Conservation (phyloP, 2,888 invertebrate species). For the Mythimna albipuncta region DNA sequence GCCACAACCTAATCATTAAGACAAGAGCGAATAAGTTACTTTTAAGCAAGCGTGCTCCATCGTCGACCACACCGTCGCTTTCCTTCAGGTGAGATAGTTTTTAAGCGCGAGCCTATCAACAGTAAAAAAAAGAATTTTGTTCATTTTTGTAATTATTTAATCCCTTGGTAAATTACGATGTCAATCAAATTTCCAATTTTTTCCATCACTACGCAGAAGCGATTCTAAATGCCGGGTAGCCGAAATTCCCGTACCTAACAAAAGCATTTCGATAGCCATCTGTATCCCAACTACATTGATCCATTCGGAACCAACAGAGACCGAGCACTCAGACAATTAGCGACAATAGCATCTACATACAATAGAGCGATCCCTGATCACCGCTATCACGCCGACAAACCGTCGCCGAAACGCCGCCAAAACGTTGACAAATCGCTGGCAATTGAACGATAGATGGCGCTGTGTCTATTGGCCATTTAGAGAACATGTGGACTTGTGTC, state of each 20-base stretch:
- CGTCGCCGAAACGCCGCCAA: constrained; percentile 24
- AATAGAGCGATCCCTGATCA: constrained; percentile 39
- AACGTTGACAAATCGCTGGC: constrained; percentile 40
- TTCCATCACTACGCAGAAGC: not conserved
- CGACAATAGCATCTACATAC: constrained; percentile 27
- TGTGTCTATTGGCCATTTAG: constrained; percentile 20
- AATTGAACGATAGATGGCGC: constrained; percentile 53
- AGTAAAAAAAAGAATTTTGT: no score
- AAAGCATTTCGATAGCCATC: not conserved
- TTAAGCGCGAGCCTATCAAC: no score
- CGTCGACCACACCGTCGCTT: no score
- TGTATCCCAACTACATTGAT: constrained; percentile 1
- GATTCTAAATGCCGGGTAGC: not conserved
- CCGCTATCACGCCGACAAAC: constrained; percentile 39
- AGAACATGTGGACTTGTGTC: constrained; percentile 32
- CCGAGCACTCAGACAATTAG: constrained; percentile 28
- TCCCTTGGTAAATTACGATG: not conserved
- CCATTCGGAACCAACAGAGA: not conserved
- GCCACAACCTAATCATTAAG: not conserved
- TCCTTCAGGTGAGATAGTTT: no score
- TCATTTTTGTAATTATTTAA: no score
- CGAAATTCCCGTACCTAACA: not conserved
- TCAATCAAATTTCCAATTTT: not conserved
- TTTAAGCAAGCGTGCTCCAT: no score
- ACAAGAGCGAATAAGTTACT: not conserved